phyloP scores from a whole-genome alignment of 2,797 vertebrate species.

The Ceryle rudis region DNA sequence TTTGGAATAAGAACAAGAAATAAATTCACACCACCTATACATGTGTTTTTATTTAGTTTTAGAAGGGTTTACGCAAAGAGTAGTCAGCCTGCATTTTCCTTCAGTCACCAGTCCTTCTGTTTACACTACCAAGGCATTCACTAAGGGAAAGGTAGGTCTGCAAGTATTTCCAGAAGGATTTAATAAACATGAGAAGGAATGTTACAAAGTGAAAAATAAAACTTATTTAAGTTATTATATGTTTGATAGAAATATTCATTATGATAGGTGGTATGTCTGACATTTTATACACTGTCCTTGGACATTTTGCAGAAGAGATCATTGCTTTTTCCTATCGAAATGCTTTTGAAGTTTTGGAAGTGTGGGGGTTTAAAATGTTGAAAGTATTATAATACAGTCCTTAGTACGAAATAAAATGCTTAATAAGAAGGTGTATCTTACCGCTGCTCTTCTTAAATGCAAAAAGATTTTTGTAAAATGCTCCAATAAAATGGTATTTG shows the following conservation, averaged over 20 bases:
- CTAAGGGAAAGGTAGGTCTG: neutral
- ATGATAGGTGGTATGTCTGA: neutral
- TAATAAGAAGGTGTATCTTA: slow-evolving; percentile 62
- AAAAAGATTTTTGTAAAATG: slow-evolving; percentile 83
- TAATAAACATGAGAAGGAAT: neutral
- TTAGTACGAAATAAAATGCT: neutral
- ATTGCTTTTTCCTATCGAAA: neutral
- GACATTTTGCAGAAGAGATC: neutral
- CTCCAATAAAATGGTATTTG: slow-evolving; percentile 65
- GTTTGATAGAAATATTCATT: neutral
- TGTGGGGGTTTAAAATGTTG: neutral
- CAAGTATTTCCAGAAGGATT: neutral
- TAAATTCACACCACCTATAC: neutral
- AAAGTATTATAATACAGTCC: neutral
- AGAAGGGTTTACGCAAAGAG: neutral
- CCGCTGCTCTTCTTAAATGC: slow-evolving; percentile 89
- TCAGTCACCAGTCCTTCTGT: neutral
- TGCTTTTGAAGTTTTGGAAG: neutral
- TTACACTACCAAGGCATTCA: neutral
- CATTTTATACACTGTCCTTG: neutral
- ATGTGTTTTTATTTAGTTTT: neutral
- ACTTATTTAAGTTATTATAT: neutral
- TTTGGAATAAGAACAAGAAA: neutral
- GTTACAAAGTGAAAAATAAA: neutral
- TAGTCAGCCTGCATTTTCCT: neutral